phyloP scores from a whole-genome alignment of 2,888 invertebrate genomes.

The Crepidodera aurea region DNA sequence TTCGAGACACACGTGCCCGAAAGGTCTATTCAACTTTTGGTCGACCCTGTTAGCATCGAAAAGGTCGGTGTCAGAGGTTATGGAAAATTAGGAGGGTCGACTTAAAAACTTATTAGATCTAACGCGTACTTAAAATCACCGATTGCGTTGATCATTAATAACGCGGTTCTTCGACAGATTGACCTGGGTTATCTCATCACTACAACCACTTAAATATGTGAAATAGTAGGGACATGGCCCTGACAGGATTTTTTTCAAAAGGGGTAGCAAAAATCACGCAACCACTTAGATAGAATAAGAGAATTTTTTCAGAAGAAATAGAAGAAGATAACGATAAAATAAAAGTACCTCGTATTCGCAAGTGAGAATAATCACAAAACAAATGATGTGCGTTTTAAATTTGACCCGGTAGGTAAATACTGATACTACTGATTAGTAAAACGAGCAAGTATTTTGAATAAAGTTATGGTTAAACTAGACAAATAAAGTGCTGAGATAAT shows the following conservation, averaged over 20 bases:
- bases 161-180: conserved; percentile 11
- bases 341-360: too few relatives aligned
- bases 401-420: too few relatives aligned
- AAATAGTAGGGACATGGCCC: not conserved
- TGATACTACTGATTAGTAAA: conserved; percentile 16
- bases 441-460: conserved; percentile 24
- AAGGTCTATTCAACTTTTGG: conserved; percentile 10
- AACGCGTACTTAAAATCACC: conserved; percentile 9
- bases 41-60: not conserved
- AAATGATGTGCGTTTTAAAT: too few relatives aligned
- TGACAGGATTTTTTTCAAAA: not conserved
- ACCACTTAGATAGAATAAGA: too few relatives aligned
- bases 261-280: too few relatives aligned
- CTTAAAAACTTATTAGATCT: conserved; percentile 16
- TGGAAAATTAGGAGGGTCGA: conserved; percentile 22
- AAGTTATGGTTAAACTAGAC: conserved; percentile 28
- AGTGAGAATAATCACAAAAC: too few relatives aligned
- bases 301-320: too few relatives aligned
- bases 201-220: not conserved
- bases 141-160: conserved; percentile 9
- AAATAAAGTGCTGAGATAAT: conserved; percentile 13
- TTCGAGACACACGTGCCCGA: conserved; percentile 18
- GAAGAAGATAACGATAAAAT: too few relatives aligned
- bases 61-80: conserved; percentile 18
- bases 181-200: conserved; percentile 4